A percentile compares a stretch with the other conserved stretches of the same genome.
Evolutionary conservation across 2,888 invertebrate genomes (phyloP).

Genomic region (Nemapogon koenigi): DNA sequence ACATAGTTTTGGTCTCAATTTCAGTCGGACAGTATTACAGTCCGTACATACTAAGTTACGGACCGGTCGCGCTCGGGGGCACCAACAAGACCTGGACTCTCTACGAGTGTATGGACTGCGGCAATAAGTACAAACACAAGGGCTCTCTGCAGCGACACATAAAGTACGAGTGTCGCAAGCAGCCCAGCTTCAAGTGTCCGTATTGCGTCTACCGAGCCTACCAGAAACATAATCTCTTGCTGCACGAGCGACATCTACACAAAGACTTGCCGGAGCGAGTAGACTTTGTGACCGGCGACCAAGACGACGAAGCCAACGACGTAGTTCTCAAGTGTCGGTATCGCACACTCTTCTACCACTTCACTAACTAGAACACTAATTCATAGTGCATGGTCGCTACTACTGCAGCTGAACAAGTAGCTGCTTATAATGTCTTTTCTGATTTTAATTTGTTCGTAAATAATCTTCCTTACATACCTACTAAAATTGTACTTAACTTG

Average conservation of each 20-base stretch:
- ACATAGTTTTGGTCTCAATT: no score
- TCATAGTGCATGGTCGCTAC: no score
- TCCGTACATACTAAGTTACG: slow-evolving; percentile 63
- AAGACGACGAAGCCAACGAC: slow-evolving; percentile 4
- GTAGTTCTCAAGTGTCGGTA: slow-evolving; percentile 6
- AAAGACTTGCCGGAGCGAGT: slow-evolving; percentile 62
- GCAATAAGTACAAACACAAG: slow-evolving; percentile 83
- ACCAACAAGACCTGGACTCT: slow-evolving; percentile 52
- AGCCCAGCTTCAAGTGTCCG: slow-evolving; percentile 73
- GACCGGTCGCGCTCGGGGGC: slow-evolving; percentile 44
- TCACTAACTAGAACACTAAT: no score
- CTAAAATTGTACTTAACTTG: no score
- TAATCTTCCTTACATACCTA: no score
- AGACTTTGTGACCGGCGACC: slow-evolving; percentile 61
- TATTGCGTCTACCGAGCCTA: slow-evolving; percentile 73
- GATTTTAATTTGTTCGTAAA: no score
- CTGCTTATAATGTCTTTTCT: no score
- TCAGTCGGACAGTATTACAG: slow-evolving; percentile 65
- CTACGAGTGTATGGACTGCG: slow-evolving; percentile 74
- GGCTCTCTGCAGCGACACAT: slow-evolving; percentile 79
- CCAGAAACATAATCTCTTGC: slow-evolving; percentile 67
- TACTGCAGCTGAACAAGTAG: no score
- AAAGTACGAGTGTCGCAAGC: slow-evolving; percentile 77
- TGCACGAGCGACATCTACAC: slow-evolving; percentile 60
- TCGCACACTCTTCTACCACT: no score